These are phyloP conservation scores for Remorina albescens DNA, from an alignment of 2,797 vertebrate genomes.

Conservation along the genomic window DNA sequence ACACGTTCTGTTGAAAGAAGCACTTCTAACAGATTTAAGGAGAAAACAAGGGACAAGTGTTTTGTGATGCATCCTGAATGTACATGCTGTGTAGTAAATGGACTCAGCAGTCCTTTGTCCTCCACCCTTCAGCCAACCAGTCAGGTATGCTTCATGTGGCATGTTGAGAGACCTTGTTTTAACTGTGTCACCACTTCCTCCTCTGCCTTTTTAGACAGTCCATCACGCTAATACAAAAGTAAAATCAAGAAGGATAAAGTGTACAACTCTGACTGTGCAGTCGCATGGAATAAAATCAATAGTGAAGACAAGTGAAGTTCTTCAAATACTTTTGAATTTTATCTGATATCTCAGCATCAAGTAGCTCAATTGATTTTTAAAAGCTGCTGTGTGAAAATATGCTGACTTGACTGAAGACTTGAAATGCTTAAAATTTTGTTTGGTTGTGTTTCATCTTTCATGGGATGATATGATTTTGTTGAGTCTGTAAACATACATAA, in stretches of 20 bases:
- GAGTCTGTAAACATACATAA: slow-evolving; percentile 19
- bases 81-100: slow-evolving; percentile 34
- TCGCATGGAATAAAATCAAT: not conserved
- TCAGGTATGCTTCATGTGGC: slow-evolving; percentile 27
- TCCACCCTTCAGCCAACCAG: slow-evolving; percentile 1
- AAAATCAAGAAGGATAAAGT: not conserved
- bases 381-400: slow-evolving; percentile 12
- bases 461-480: slow-evolving; percentile 8
- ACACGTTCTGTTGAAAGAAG: slow-evolving; percentile 36
- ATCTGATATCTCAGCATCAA: not conserved
- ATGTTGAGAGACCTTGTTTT: slow-evolving; percentile 46
- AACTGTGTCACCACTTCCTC: slow-evolving; percentile 18
- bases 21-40: slow-evolving; percentile 14
- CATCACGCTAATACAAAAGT: not conserved
- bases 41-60: not conserved
- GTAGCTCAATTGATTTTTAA: not conserved
- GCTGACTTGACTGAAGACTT: slow-evolving; percentile 3
- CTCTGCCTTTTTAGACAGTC: not conserved
- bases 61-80: slow-evolving; percentile 37
- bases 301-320: not conserved
- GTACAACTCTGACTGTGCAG: not conserved
- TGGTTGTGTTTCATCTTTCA: slow-evolving; percentile 16
- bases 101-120: slow-evolving; percentile 19
- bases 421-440: slow-evolving; percentile 2
- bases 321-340: not conserved